Base-by-base conservation (phyloP, 2,797 vertebrate species). In the Propithecus perrieri region DNA sequence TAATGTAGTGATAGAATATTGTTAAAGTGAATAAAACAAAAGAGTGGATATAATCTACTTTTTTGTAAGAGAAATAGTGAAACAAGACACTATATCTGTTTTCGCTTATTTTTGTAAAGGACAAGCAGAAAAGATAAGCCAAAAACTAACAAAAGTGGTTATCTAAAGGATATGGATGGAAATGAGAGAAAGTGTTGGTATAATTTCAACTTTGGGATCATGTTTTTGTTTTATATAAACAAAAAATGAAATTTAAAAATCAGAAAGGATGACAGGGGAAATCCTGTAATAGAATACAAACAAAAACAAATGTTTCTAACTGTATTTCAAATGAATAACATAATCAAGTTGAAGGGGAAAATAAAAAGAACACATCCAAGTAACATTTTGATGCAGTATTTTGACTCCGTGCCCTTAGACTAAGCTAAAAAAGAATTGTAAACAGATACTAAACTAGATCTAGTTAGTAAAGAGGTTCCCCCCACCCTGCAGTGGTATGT, bases 231-330 rank as follows among this genome's bases (percentile, higher is more conserved):
- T 97, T 55, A 61, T 65, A 75, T 43, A 79, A 86, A 75, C 30
- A 85, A 89, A 92, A 95, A 72, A 4, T 33, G 69, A 91, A 69
- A 95, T 85, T 35, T 41, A 69, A 65, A 55, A 53, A 71, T 48
- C 28, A 59, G 14, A n/a, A 85, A 72, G 35, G 11, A 63, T 63
- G 59, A 65, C 53, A 76, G 35, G 41, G 33, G 33, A 63, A 91
- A 41, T 0, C 6, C 20, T 91, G 76, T 89, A 93, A 43, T 43
- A 30, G 24, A 67, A 57, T 18, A 28, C 26, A 83, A 75, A 67
- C 15, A 78, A 50, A 85, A 79, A 5, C 15, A 83, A 85, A 53
- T 22, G 0, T 41, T 50, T 86, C 43, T 65, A 85, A 80, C 59
- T n/a, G 11, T 65, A 78, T 55, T 89, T 75, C 33, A 50, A 46